Percentiles rank a stretch among this genome's conserved stretches.
phyloP scores from a whole-genome alignment of 2,888 invertebrate species.

The Limnephilus auricula region DNA sequence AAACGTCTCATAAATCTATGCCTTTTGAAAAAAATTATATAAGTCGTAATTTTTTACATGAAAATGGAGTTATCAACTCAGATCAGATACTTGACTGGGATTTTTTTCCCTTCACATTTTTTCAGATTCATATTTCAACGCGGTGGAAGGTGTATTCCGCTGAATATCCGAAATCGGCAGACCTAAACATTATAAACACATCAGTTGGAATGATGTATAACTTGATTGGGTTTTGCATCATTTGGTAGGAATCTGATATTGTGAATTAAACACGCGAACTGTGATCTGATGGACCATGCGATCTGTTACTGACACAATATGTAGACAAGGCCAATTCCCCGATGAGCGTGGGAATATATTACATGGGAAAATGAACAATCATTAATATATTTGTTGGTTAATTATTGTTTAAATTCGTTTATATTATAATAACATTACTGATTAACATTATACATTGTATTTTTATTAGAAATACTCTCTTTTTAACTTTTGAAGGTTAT shows the following conservation, averaged over 20 bases:
- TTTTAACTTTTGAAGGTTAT: too few relatives aligned
- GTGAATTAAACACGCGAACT: background rate
- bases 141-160: background rate
- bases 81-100: background rate
- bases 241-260: background rate
- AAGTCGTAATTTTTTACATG: background rate
- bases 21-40: background rate
- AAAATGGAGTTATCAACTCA: background rate
- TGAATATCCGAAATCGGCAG: background rate
- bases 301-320: background rate
- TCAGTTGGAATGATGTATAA: background rate
- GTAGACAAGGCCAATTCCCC: background rate
- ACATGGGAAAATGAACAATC: background rate
- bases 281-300: background rate
- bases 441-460: too few relatives aligned
- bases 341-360: background rate
- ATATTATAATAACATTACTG: too few relatives aligned
- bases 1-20: background rate
- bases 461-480: too few relatives aligned
- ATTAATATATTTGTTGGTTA: too few relatives aligned
- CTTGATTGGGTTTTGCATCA: background rate
- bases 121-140: background rate
- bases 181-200: background rate
- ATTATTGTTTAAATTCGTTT: too few relatives aligned
- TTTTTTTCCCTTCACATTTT: background rate